phyloP scores from a whole-genome alignment of 2,888 invertebrate genomes.

The Achlya flavicornis region DNA sequence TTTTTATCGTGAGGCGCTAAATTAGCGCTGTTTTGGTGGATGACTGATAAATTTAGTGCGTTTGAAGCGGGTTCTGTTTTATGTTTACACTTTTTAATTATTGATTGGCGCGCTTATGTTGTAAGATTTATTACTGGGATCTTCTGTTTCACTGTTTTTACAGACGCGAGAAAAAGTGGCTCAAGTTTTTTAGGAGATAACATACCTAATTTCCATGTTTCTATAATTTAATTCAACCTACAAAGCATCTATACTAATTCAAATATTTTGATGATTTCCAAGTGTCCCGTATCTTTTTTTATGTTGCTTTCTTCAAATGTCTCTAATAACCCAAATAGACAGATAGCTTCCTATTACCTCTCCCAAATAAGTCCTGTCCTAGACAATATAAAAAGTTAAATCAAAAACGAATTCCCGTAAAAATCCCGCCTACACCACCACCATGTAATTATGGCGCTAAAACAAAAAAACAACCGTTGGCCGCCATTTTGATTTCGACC shows the following conservation, averaged over 20 bases:
- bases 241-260: background rate
- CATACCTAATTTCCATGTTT: too few relatives aligned
- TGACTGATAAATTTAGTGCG: constrained; percentile 2
- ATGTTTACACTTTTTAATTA: constrained; percentile 5
- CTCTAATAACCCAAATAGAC: background rate
- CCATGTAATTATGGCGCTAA: constrained; percentile 46
- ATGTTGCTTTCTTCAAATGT: background rate
- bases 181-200: too few relatives aligned
- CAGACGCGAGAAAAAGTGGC: too few relatives aligned
- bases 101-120: background rate
- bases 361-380: background rate
- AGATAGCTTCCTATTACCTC: background rate
- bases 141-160: background rate
- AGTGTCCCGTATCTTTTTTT: background rate
- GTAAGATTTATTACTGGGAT: background rate
- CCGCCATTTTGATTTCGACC: constrained; percentile 52
- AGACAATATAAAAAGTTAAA: background rate
- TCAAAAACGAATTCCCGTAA: constrained; percentile 20
- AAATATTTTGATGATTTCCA: background rate
- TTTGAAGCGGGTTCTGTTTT: constrained; percentile 6
- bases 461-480: constrained; percentile 36
- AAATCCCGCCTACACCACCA: constrained; percentile 40
- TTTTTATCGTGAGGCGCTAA: constrained; percentile 13
- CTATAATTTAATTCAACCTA: too few relatives aligned
- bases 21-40: constrained; percentile 5